These are phyloP conservation scores for Gandaritis pyraliata DNA, from an alignment of 2,888 invertebrate genomes.

Conservation along the genomic window DNA sequence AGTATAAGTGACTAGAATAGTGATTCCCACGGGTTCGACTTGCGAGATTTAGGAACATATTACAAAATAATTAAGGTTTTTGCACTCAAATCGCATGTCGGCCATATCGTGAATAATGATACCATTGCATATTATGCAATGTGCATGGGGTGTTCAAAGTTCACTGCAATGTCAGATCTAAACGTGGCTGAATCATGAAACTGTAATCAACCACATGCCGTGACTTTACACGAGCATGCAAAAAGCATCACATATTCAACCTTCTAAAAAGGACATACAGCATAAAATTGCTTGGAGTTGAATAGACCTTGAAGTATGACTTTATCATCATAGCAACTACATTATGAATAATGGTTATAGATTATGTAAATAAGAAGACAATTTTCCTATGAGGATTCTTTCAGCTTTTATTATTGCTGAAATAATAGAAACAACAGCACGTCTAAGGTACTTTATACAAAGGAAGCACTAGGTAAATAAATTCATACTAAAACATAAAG, in stretches of 20 bases:
- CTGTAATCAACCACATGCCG: constrained; percentile 12
- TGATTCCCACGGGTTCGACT: too few relatives aligned
- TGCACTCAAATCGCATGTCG: neutral
- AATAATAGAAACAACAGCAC: neutral
- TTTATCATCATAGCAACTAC: constrained; percentile 7
- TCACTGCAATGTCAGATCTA: constrained; percentile 26
- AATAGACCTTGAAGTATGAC: constrained; percentile 1
- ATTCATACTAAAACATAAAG: too few relatives aligned
- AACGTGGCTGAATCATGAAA: constrained; percentile 20
- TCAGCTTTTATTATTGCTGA: neutral
- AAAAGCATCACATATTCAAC: neutral
- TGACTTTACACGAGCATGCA: neutral
- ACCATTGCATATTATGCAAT: constrained; percentile 5
- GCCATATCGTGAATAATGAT: constrained; percentile 2
- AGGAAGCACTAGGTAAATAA: too few relatives aligned
- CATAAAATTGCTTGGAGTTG: constrained; percentile 8
- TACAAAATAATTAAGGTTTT: too few relatives aligned
- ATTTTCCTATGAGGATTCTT: neutral
- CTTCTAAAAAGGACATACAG: neutral
- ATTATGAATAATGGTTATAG: constrained; percentile 13
- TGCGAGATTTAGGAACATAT: too few relatives aligned
- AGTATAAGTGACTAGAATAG: too few relatives aligned
- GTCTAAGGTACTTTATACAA: too few relatives aligned
- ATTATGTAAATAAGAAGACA: neutral
- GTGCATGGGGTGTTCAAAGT: constrained; percentile 12